A percentile compares a stretch with the other conserved stretches of the same genome.
Conservation (phyloP, 2,113 vertebrate species). For the Dasyurus viverrinus region DNA sequence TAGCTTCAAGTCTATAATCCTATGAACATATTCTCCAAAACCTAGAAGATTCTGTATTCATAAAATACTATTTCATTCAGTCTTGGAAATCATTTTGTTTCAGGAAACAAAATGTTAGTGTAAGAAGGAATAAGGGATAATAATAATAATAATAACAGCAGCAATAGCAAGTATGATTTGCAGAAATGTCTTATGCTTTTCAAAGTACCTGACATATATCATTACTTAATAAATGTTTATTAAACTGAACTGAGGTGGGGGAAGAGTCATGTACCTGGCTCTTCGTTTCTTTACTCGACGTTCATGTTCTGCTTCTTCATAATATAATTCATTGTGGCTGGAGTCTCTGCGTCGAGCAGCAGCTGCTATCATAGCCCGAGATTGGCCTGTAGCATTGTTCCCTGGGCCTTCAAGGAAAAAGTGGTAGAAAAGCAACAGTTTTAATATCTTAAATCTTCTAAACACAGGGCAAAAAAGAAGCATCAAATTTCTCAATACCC, state of each 20-base stretch:
- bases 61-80: not conserved
- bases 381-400: conserved; percentile 89
- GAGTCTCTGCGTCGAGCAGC: conserved; percentile 91
- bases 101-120: not conserved
- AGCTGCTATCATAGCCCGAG: conserved; percentile 91
- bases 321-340: conserved; percentile 95
- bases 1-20: not conserved
- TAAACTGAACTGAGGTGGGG: not conserved
- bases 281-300: conserved; percentile 85
- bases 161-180: not conserved
- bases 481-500: rapidly evolving
- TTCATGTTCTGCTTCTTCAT: conserved; percentile 86
- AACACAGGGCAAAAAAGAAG: not conserved
- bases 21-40: not conserved
- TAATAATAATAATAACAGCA: not conserved
- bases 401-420: conserved; percentile 82
- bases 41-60: not conserved
- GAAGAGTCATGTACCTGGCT: conserved; percentile 78
- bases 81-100: not conserved
- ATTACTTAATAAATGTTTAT: not conserved
- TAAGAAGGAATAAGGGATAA: not conserved
- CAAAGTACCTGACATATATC: not conserved
- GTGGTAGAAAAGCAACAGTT: rapidly evolving
- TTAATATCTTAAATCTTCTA: conserved; percentile 15
- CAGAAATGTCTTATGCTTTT: not conserved